Conservation (phyloP, 2,113 vertebrate genomes). For the Sitta europaea region DNA sequence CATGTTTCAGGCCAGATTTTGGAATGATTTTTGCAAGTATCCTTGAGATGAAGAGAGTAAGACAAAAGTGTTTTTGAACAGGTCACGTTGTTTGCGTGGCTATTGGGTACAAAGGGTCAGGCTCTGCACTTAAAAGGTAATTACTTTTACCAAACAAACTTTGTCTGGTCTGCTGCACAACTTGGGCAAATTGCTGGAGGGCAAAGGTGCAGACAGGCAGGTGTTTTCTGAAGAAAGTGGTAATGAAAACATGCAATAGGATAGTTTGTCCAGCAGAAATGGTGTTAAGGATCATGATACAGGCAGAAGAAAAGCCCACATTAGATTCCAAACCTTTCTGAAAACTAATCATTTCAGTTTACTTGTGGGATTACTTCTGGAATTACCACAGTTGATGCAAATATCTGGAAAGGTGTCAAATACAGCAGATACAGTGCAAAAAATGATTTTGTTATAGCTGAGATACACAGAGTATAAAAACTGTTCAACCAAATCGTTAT, state of each 20-base stretch:
- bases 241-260: neutral
- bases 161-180: neutral
- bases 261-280: neutral
- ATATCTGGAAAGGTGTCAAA: neutral
- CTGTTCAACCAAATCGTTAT: neutral
- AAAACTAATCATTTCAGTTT: neutral
- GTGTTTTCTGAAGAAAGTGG: neutral
- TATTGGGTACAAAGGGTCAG: neutral
- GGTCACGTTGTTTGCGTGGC: neutral
- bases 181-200: neutral
- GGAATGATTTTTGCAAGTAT: neutral
- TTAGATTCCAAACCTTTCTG: neutral
- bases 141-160: slow-evolving; percentile 8
- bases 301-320: neutral
- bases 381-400: neutral
- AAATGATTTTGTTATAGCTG: neutral
- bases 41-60: neutral
- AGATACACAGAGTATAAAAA: neutral
- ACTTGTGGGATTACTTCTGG: neutral
- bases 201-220: neutral
- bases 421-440: neutral
- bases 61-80: neutral
- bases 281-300: neutral
- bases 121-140: neutral
- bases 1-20: neutral